These are phyloP conservation scores for Mesorhabditis sp. DNA, from an alignment of 2,888 invertebrate species.

Conservation along the genomic window DNA sequence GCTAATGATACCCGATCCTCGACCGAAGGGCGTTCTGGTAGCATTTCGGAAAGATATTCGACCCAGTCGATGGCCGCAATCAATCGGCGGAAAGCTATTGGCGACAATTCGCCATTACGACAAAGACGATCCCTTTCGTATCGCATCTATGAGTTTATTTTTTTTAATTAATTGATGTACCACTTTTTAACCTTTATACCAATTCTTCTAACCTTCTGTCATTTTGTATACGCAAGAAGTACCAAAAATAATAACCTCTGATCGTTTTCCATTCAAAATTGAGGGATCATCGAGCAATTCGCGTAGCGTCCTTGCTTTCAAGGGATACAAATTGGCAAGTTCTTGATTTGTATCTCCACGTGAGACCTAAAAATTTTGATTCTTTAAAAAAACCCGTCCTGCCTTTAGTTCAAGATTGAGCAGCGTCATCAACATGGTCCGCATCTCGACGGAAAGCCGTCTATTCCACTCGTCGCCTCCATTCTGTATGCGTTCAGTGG, in stretches of 20 bases:
- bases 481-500: slow-evolving; percentile 18
- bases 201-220: not conserved
- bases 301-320: slow-evolving; percentile 38
- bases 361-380: slow-evolving; percentile 19
- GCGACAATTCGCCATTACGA: slow-evolving; percentile 46
- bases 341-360: slow-evolving; percentile 48
- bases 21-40: slow-evolving; percentile 33
- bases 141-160: slow-evolving; percentile 28
- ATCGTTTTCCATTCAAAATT: slow-evolving; percentile 46
- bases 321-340: slow-evolving; percentile 46
- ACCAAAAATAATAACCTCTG: slow-evolving; percentile 30
- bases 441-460: slow-evolving; percentile 50
- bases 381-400: slow-evolving; percentile 18
- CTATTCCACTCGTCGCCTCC: slow-evolving; percentile 42
- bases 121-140: slow-evolving; percentile 54
- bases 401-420: slow-evolving; percentile 52
- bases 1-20: slow-evolving; percentile 42
- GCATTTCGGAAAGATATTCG: slow-evolving; percentile 41
- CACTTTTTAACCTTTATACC: too few species aligned
- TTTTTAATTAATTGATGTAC: too few species aligned
- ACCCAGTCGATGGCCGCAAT: slow-evolving; percentile 57
- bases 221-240: too few species aligned
- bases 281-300: slow-evolving; percentile 47
- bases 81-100: slow-evolving; percentile 49
- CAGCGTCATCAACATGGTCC: slow-evolving; percentile 51